Percentiles rank a stretch among this genome's conserved stretches.
Evolutionary conservation across 2,888 invertebrate species (phyloP).

Genomic region (Agrotis segetum): DNA sequence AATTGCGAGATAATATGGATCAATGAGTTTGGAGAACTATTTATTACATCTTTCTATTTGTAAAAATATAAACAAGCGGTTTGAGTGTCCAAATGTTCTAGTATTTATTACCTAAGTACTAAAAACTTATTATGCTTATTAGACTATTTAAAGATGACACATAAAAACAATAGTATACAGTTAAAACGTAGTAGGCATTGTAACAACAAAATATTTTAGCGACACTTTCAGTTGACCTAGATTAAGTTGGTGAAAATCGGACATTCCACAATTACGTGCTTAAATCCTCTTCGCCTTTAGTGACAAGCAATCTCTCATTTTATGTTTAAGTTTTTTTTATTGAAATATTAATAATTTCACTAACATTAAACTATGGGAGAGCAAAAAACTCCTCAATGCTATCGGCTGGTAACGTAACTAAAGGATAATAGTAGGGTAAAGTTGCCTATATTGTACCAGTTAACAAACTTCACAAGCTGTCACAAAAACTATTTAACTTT

Average conservation of each 20-base stretch:
- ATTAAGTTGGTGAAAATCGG: not conserved
- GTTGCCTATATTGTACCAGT: too few relatives aligned
- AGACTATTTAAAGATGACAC: not conserved
- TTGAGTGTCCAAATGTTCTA: not conserved
- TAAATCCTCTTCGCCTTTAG: not conserved
- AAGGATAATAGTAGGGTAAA: too few relatives aligned
- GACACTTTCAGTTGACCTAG: constrained; percentile 16
- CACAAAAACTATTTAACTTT: too few relatives aligned
- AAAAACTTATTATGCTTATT: not conserved
- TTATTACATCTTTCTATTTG: not conserved
- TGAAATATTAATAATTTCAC: too few relatives aligned
- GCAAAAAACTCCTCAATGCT: too few relatives aligned
- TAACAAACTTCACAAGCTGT: too few relatives aligned
- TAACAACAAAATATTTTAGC: constrained; percentile 1
- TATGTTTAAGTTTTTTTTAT: too few relatives aligned
- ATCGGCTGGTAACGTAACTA: too few relatives aligned
- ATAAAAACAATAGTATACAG: not conserved
- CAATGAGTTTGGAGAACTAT: constrained; percentile 12
- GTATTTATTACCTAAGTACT: not conserved
- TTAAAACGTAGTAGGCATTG: not conserved
- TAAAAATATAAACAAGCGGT: not conserved
- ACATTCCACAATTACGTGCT: not conserved
- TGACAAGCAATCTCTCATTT: too few relatives aligned
- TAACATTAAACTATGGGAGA: too few relatives aligned
- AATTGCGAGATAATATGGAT: constrained; percentile 35